Conservation (phyloP, 2,113 vertebrate genomes). For the Tragelaphus scriptus region DNA sequence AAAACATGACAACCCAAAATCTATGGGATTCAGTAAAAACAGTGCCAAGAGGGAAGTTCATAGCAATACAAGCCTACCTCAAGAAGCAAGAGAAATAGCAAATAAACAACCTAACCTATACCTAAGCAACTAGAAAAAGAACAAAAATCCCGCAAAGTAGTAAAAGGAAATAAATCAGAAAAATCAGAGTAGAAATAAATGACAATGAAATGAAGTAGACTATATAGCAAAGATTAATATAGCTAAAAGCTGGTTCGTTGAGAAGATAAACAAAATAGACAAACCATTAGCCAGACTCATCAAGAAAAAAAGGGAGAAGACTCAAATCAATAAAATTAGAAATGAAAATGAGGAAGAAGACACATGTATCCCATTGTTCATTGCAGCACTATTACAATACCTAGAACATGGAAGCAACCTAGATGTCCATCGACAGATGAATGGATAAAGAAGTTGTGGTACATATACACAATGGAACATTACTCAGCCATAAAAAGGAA, state of each 20-base stretch:
- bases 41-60: background rate
- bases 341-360: background rate
- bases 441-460: background rate
- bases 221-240: background rate
- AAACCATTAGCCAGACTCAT: background rate
- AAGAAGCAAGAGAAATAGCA: background rate
- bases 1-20: background rate
- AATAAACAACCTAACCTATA: background rate
- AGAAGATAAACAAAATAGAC: background rate
- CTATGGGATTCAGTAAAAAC: background rate
- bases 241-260: background rate
- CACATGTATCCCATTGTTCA: background rate
- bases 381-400: background rate
- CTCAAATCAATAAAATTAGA: background rate
- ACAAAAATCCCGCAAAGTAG: background rate
- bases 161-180: background rate
- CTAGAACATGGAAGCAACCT: background rate
- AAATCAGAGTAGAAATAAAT: background rate
- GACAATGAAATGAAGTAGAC: background rate
- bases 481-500: background rate
- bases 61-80: background rate
- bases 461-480: background rate
- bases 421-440: background rate
- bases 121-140: background rate
- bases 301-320: background rate